Evolutionary conservation across 2,113 vertebrate genomes (phyloP).

Genomic region (Bubalus kerabau): DNA sequence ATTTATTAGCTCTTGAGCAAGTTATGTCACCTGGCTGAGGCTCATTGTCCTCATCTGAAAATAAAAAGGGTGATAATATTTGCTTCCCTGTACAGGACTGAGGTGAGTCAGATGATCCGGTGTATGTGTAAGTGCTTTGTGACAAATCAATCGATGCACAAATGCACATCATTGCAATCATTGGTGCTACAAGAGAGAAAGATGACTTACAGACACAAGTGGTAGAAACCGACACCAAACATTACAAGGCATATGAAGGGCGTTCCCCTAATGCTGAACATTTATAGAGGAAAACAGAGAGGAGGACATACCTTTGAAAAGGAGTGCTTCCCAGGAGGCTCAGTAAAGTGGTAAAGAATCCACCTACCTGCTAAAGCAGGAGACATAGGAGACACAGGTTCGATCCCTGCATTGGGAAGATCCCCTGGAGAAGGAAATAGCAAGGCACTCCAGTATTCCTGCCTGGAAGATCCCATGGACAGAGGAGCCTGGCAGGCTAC

Average conservation of each 20-base stretch:
- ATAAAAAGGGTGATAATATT: background rate
- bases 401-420: background rate
- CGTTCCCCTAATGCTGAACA: background rate
- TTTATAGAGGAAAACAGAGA: background rate
- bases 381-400: background rate
- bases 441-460: background rate
- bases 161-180: background rate
- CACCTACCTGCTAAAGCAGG: background rate
- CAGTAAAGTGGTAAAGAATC: background rate
- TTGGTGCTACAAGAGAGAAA: background rate
- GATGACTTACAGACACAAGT: background rate
- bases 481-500: background rate
- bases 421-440: background rate
- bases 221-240: background rate
- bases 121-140: background rate
- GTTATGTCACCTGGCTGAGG: background rate
- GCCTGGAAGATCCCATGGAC: background rate
- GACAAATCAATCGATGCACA: background rate
- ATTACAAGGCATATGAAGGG: background rate
- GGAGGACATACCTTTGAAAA: background rate
- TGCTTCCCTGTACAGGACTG: background rate
- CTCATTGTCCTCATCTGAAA: background rate
- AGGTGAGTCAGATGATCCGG: background rate
- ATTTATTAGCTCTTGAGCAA: background rate
- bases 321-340: background rate